Evolutionary conservation across 2,797 vertebrate species (phyloP), one percentile per base, ranked within the genome.

Genomic region (Aeoliscus strigatus): DNA sequence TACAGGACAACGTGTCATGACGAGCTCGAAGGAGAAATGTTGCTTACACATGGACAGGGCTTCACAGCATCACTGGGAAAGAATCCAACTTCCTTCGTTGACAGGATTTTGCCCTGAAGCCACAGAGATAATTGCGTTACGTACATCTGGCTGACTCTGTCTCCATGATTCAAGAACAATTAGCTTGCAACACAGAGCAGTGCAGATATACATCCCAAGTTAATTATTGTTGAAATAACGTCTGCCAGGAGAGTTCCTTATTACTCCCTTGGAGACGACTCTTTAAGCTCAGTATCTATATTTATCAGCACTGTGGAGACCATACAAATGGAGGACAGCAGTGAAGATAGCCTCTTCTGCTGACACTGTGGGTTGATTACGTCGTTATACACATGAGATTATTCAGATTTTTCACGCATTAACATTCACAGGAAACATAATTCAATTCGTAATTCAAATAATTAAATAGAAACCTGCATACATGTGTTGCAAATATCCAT

Each of bases 41-140:
- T 85, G 89, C 95, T 93, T 88, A 98, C 96, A 78, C 93, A 97
- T 9, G 94, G 96, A 46, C 87, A 92, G 2, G 96, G 96, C 75
- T 93, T 95, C 58, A 98, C 96, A 13, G 91, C 88, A 14, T 96
- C 89, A 56, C 94, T 97, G 44, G 96, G 96, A 70, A 98, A 98
- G 86, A 92, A 97, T 82, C 96, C 96, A 78, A 93, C 82, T 59
- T 97, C 94, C 70, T 91, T 92, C 11, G 90, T 94, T 30, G 90
- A 80, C 82, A 93, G 77, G 80, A 94, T 93, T 86, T 88, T 91
- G 51, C 96, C 94, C 96, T 98, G 86, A 60, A 81, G 87, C 44
- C 79, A 85, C 43, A 80, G 39, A 76, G 62, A 84, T 70, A 79
- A 85, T 65, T 72, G 39, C 0, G 64, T 75, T 85, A 86, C 9